phyloP scores from a whole-genome alignment of 2,797 vertebrate species.

The Cuculus canorus region DNA sequence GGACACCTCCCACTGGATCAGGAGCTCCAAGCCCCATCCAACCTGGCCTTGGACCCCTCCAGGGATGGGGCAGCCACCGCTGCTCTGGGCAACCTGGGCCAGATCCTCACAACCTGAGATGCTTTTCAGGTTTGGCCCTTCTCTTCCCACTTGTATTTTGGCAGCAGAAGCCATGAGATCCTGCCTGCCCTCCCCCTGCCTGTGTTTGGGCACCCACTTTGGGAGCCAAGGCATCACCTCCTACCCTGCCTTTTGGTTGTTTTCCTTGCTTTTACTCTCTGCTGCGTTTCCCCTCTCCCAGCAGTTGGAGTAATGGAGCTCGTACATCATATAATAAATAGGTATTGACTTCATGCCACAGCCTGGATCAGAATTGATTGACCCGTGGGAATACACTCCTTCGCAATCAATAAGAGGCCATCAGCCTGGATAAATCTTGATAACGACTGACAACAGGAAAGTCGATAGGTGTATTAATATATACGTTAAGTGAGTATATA shows the following conservation, averaged over 20 bases:
- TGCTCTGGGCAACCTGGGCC: too few species aligned
- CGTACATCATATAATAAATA: constrained; percentile 81
- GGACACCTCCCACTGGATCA: too few species aligned
- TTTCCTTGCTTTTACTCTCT: background rate
- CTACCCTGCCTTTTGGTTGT: background rate
- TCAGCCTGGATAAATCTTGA: constrained; percentile 77
- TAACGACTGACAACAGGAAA: constrained; percentile 67
- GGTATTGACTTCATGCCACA: constrained; percentile 76
- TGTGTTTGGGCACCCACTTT: rapidly evolving
- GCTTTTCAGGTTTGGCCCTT: background rate
- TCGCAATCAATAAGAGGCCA: constrained; percentile 69
- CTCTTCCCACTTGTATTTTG: background rate
- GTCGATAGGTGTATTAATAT: constrained; percentile 73
- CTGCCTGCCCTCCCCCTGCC: background rate
- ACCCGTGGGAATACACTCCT: constrained; percentile 64
- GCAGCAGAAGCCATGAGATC: background rate
- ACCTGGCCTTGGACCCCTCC: too few species aligned
- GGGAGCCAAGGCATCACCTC: background rate
- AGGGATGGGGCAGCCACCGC: too few species aligned
- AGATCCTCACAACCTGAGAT: background rate
- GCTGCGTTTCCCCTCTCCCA: constrained; percentile 3
- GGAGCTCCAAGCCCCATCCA: too few species aligned
- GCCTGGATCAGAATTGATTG: constrained; percentile 75
- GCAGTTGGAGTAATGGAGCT: constrained; percentile 76
- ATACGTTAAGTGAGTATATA: constrained; percentile 5